Conservation (phyloP, 1,140 invertebrate species). For the Hyposmocoma kahamanoa region DNA sequence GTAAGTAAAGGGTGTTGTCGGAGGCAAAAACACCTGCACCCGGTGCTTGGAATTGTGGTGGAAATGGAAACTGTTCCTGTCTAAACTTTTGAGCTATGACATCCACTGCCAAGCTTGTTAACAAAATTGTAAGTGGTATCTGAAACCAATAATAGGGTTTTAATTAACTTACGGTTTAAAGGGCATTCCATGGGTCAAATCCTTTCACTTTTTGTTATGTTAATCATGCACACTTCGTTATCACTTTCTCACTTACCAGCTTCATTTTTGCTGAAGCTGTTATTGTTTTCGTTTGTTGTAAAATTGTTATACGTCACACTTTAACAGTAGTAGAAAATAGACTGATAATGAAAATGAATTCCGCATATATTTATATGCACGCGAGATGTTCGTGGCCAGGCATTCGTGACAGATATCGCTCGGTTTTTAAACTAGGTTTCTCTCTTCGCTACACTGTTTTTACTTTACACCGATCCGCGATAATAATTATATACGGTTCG, state of each 20-base stretch:
- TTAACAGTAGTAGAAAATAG: constrained; percentile 47
- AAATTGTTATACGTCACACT: constrained; percentile 47
- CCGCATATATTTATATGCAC: constrained; percentile 70
- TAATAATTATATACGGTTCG: constrained; percentile 1
- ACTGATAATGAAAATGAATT: constrained; percentile 72
- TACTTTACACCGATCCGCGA: constrained; percentile 1
- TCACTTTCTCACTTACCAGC: constrained; percentile 54
- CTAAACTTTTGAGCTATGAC: constrained; percentile 20
- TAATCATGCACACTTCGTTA: constrained; percentile 28
- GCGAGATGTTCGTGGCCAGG: constrained; percentile 46
- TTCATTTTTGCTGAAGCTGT: constrained; percentile 59
- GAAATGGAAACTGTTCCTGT: constrained; percentile 43
- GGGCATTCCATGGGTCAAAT: constrained; percentile 13
- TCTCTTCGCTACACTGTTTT: constrained; percentile 29
- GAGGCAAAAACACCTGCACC: constrained; percentile 33
- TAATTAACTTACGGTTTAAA: constrained; percentile 18
- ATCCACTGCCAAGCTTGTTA: constrained; percentile 22
- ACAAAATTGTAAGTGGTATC: constrained; percentile 36
- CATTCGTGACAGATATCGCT: constrained; percentile 67
- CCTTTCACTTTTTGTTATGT: constrained; percentile 18
- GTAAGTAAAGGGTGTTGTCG: constrained; percentile 52
- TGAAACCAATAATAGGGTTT: constrained; percentile 33
- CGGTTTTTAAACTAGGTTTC: constrained; percentile 43
- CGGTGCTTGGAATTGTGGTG: constrained; percentile 45
- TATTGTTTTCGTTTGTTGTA: constrained; percentile 13